Evolutionary conservation across 2,888 invertebrate species (phyloP).

Genomic region (Erebia palarica): DNA sequence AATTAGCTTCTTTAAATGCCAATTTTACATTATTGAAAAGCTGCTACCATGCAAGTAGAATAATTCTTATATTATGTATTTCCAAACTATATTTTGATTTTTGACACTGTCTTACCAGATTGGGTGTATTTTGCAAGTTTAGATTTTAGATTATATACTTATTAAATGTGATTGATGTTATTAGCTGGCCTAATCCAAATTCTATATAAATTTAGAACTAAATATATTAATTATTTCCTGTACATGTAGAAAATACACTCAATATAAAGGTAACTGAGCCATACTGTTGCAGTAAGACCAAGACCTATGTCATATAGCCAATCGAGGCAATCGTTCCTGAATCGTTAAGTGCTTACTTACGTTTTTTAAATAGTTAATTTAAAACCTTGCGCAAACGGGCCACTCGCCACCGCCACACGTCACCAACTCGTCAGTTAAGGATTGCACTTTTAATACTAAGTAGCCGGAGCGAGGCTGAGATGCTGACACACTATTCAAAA

Average conservation of each 20-base stretch:
- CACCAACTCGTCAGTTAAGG: too few relatives aligned
- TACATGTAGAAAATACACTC: background rate
- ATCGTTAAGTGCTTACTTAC: slow-evolving; percentile 36
- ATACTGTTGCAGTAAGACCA: slow-evolving; percentile 12
- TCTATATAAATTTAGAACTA: too few relatives aligned
- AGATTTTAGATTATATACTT: too few relatives aligned
- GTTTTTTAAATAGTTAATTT: slow-evolving; percentile 37
- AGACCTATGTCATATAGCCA: background rate
- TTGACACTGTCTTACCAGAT: too few relatives aligned
- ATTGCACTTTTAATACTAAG: too few relatives aligned
- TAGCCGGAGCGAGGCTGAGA: too few relatives aligned
- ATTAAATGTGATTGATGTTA: too few relatives aligned
- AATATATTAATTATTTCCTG: background rate
- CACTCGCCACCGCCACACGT: too few relatives aligned
- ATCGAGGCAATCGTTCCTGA: slow-evolving; percentile 33
- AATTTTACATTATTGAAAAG: slow-evolving; percentile 7
- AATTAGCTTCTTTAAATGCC: background rate
- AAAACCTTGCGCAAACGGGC: background rate
- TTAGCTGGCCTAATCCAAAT: too few relatives aligned
- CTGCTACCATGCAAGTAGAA: background rate
- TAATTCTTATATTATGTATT: background rate
- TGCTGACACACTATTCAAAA: too few relatives aligned
- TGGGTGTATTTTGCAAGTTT: too few relatives aligned
- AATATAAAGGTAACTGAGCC: background rate
- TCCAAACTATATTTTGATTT: too few relatives aligned